phyloP scores from a whole-genome alignment of 2,113 vertebrate genomes.

The Acinonyx jubatus region DNA sequence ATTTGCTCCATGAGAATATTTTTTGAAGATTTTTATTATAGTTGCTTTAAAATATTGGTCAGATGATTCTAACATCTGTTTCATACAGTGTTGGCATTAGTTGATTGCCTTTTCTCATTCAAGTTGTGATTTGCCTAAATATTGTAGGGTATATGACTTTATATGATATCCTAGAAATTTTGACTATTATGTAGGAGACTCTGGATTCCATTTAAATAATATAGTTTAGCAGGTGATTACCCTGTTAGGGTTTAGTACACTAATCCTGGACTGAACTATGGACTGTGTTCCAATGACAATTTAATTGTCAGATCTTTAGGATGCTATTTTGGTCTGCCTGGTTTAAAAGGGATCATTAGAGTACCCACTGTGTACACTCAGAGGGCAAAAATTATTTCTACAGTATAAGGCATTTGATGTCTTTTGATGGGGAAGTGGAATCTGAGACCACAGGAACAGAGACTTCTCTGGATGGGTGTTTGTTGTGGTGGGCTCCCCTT shows the following conservation, averaged over 20 bases:
- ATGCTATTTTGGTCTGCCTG: neutral
- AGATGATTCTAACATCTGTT: neutral
- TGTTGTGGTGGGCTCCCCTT: neutral
- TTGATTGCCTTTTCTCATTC: neutral
- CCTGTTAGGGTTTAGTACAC: neutral
- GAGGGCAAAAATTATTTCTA: neutral
- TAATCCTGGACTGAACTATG: neutral
- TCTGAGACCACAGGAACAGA: neutral
- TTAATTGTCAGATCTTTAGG: neutral
- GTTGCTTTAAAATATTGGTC: neutral
- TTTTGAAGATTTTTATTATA: neutral
- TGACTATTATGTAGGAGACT: neutral
- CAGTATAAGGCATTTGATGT: neutral
- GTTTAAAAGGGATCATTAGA: neutral
- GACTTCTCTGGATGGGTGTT: neutral
- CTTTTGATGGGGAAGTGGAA: neutral
- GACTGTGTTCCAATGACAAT: neutral
- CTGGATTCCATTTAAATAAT: neutral
- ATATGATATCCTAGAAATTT: neutral
- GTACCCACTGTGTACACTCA: neutral
- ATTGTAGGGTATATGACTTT: neutral
- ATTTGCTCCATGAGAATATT: neutral
- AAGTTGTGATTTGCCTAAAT: neutral
- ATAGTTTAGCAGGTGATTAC: neutral
- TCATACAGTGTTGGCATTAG: accelerated